Base-by-base conservation (phyloP, 2,113 vertebrate genomes). In the Ptilorrhoa leucosticta region DNA sequence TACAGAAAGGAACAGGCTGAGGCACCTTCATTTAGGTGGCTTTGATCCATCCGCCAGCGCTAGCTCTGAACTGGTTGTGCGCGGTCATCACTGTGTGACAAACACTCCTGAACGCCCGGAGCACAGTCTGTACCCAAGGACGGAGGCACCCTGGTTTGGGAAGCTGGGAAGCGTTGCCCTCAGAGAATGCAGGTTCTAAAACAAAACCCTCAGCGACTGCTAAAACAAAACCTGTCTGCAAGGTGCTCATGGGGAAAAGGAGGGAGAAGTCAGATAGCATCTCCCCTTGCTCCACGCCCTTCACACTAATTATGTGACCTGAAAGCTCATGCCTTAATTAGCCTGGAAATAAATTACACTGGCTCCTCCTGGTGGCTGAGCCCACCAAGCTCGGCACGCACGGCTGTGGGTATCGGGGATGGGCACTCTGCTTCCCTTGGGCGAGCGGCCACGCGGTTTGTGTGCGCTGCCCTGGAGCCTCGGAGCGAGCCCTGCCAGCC, bases 351-450 rank as follows among this genome's bases (percentile, higher is more conserved):
- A 44, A 83, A 70, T 91, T 51, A 18, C 94, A 9, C 85, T 40
- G 88, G 94, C 94, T 92, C 94, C 93, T 19, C 94, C 96, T 96
- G 83, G 76, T 21, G 95, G 94, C 79, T 22, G 78, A 7, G 47
- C 31, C 3, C n/a, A 1, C 39, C 50, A 10, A 33, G 37, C 82
- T 60, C 70, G 9, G 1, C 8, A 1, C 1, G 3, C 50, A 1
- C 0, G 6, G 78, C 28, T 19, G 47, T 1, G 50, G 69, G 1
- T 15, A 0, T 12, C 1, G 2, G 40, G 3, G 3, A 15, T 3
- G 5, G 5, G 76, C 8, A 0, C 35, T 22, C 21, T 0, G 4
- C 33, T 7, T 15, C 18, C 1, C 40, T 8, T 3, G 70, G 33
- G 17, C 33, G 45, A n/a, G 87, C 2, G 70, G 76, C 50, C 39